Conservation (phyloP, 2,113 vertebrate genomes). For the Tichodroma muraria region DNA sequence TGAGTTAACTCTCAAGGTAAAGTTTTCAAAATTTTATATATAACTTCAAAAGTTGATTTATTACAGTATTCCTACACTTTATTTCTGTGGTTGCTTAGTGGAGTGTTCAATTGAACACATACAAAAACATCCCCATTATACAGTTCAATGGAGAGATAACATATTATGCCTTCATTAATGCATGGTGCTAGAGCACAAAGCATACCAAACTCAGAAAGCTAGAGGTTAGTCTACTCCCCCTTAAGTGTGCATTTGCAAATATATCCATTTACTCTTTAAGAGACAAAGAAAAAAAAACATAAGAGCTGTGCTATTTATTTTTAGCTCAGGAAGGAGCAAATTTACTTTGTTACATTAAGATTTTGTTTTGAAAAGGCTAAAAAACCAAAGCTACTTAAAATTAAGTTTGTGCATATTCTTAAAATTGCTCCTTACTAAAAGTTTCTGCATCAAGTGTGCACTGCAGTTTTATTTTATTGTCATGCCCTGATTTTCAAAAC, state of each 20-base stretch:
- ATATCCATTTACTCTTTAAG: not conserved
- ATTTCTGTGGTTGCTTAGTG: not conserved
- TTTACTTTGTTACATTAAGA: not conserved
- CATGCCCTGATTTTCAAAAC: not conserved
- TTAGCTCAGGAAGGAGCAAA: not conserved
- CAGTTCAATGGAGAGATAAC: not conserved
- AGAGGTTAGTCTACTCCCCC: not conserved
- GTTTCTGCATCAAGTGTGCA: not conserved
- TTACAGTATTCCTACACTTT: not conserved
- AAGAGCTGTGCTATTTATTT: not conserved
- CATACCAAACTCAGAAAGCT: not conserved
- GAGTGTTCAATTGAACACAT: not conserved
- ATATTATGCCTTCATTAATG: not conserved
- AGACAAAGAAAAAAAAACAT: not conserved
- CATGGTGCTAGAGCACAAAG: not conserved
- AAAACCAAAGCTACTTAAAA: not conserved
- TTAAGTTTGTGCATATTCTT: slow-evolving; percentile 7
- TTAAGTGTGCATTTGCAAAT: not conserved
- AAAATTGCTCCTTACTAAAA: not conserved
- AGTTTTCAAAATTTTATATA: not conserved
- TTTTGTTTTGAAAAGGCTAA: not conserved
- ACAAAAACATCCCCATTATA: not conserved
- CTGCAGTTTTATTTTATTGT: not conserved
- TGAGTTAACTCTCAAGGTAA: not conserved
- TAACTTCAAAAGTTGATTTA: not conserved